phyloP scores from a whole-genome alignment of 2,113 vertebrate genomes.

The Atherinomorus stipes region DNA sequence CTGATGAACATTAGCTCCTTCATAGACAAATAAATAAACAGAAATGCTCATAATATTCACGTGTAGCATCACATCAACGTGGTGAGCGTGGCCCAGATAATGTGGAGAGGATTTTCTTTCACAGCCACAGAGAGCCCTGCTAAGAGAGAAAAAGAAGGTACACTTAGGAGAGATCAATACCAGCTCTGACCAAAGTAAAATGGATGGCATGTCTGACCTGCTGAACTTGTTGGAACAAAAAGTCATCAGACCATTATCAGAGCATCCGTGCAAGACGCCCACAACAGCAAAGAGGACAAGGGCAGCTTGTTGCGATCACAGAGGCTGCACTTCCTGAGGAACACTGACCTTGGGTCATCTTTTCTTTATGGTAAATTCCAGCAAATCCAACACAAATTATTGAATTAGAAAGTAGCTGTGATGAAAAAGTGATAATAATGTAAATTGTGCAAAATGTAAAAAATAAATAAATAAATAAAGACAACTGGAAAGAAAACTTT shows the following conservation, averaged over 20 bases:
- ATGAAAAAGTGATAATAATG: background rate
- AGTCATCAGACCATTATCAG: slow-evolving; percentile 69
- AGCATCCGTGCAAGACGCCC: slow-evolving; percentile 43
- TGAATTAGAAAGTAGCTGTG: background rate
- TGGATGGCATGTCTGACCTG: slow-evolving; percentile 68
- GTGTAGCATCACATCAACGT: slow-evolving; percentile 19
- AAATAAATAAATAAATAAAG: background rate
- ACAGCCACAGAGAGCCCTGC: slow-evolving; percentile 41
- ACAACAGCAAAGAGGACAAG: slow-evolving; percentile 36
- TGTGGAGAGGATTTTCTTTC: slow-evolving; percentile 41
- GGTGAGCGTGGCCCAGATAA: slow-evolving; percentile 32
- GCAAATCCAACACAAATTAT: background rate
- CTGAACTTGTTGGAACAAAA: slow-evolving; percentile 72
- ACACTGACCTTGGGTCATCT: background rate
- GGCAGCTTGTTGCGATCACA: slow-evolving; percentile 31
- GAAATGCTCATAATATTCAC: background rate
- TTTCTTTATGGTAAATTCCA: background rate
- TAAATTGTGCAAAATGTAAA: too few species aligned
- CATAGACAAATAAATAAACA: background rate
- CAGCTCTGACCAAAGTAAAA: slow-evolving; percentile 59
- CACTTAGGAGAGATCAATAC: slow-evolving; percentile 69
- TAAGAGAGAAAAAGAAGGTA: slow-evolving; percentile 66
- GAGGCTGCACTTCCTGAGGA: background rate
- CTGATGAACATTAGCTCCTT: background rate
- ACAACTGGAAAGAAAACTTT: slow-evolving; percentile 3